A percentile compares a stretch with the other conserved stretches of the same genome.
These are phyloP conservation scores for Phylloscopus whistleri DNA, from an alignment of 2,113 vertebrate species.

Conservation along the genomic window DNA sequence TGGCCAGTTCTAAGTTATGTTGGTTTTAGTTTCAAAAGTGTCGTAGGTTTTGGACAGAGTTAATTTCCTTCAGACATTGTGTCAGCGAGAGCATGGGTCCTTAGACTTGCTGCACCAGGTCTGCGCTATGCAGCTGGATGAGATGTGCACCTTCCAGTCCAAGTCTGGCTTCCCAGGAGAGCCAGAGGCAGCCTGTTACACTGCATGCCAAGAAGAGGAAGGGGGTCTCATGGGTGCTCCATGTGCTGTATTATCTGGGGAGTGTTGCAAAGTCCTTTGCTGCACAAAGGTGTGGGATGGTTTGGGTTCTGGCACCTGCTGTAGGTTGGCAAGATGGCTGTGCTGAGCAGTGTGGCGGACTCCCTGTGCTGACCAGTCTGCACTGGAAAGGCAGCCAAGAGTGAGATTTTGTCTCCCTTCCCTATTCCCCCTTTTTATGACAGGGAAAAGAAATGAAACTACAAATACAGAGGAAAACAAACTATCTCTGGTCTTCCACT, in stretches of 20 bases:
- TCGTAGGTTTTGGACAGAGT: neutral
- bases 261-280: neutral
- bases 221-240: neutral
- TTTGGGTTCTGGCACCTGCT: neutral
- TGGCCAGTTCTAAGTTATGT: neutral
- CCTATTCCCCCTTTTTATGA: neutral
- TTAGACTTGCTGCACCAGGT: neutral
- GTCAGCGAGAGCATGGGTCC: neutral
- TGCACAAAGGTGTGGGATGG: neutral
- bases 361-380: conserved; percentile 19
- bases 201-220: neutral
- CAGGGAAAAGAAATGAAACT: conserved; percentile 52
- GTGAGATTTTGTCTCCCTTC: neutral
- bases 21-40: neutral
- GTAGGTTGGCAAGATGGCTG: conserved; percentile 27
- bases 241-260: neutral
- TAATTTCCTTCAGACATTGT: neutral
- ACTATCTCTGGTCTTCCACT: conserved; percentile 39
- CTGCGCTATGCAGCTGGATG: neutral
- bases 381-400: conserved; percentile 11
- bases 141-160: neutral
- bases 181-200: neutral
- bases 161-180: neutral
- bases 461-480: conserved; percentile 47
- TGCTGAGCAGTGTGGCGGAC: conserved; percentile 25